A percentile compares a stretch with the other conserved stretches of the same genome.
Evolutionary conservation across 2,797 vertebrate species (phyloP).

Genomic region (Sebastes minor): DNA sequence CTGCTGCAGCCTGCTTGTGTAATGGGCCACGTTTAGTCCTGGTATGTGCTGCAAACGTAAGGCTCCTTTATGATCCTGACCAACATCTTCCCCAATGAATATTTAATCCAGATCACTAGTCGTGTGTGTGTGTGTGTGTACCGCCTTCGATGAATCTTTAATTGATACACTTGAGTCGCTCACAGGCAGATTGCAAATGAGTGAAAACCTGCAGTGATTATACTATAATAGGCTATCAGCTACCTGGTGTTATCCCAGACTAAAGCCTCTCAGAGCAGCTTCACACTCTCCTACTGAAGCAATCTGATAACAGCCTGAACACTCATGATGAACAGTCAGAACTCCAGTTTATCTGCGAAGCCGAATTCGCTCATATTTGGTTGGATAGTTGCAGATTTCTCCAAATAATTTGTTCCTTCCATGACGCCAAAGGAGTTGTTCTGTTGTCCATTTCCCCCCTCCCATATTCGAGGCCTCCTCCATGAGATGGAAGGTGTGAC

Average conservation of each 20-base stretch:
- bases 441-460: not conserved
- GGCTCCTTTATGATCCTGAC: conserved; percentile 56
- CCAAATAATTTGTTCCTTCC: not conserved
- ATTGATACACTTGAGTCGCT: conserved; percentile 67
- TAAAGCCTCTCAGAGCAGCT: conserved; percentile 35
- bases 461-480: not conserved
- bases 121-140: conserved; percentile 44
- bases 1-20: conserved; percentile 28
- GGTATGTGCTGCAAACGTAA: conserved; percentile 2
- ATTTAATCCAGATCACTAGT: conserved; percentile 68
- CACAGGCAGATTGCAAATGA: conserved; percentile 64
- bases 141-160: conserved; percentile 67
- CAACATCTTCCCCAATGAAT: conserved; percentile 68
- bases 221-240: conserved; percentile 48
- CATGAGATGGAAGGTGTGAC: conserved; percentile 4
- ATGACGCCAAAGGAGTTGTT: not conserved
- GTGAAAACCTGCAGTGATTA: conserved; percentile 59
- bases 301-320: conserved; percentile 10
- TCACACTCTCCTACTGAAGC: conserved; percentile 7
- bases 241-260: conserved; percentile 29
- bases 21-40: conserved; percentile 27
- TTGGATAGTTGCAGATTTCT: not conserved
- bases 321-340: not conserved
- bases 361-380: not conserved
- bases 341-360: not conserved